Conservation (phyloP, 2,888 invertebrate genomes). For the Aleiodes alternator region DNA sequence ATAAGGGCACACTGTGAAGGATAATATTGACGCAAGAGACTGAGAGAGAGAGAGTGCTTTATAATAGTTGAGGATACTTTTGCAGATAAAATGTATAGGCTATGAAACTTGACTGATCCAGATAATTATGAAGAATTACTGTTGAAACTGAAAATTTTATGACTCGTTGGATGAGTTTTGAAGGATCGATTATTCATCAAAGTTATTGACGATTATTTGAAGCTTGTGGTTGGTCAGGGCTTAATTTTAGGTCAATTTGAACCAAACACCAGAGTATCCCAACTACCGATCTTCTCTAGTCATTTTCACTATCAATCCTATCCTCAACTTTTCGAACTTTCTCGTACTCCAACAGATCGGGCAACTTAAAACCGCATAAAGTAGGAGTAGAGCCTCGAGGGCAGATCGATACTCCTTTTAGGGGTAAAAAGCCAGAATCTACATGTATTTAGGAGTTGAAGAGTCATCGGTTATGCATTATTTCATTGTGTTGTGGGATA, state of each 20-base stretch:
- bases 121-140: slow-evolving; percentile 18
- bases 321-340: slow-evolving; percentile 20
- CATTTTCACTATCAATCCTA: not conserved
- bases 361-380: slow-evolving; percentile 11
- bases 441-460: not conserved
- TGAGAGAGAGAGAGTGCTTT: no score
- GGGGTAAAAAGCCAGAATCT: not conserved
- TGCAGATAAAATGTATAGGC: not conserved
- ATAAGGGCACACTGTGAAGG: no score
- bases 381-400: slow-evolving; percentile 13
- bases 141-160: not conserved
- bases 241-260: no score
- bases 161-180: not conserved
- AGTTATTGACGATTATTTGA: no score
- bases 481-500: not conserved
- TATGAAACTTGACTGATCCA: slow-evolving; percentile 3
- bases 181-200: not conserved
- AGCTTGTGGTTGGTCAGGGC: no score
- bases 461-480: not conserved
- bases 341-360: slow-evolving; percentile 18
- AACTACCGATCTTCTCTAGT: not conserved
- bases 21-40: no score
- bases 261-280: no score
- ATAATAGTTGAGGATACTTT: not conserved
- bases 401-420: not conserved